Percentiles rank a stretch among this genome's conserved stretches.
phyloP scores from a whole-genome alignment of 2,888 invertebrate species.

The Caenorhabditis macrosperma region DNA sequence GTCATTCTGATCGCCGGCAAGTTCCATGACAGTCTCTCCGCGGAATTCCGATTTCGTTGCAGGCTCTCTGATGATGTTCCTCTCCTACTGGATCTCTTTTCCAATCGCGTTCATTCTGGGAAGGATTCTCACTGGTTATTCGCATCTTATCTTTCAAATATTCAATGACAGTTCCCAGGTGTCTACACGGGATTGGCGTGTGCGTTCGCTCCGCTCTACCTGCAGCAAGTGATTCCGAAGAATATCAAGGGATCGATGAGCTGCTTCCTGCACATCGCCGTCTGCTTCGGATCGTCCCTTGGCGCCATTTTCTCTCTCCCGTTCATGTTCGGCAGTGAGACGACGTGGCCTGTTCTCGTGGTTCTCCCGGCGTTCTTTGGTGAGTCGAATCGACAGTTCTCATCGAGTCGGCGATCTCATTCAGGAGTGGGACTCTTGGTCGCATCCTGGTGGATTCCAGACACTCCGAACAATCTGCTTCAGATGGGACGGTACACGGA shows the following conservation, averaged over 20 bases:
- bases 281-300: conserved; percentile 74
- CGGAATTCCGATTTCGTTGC: neutral
- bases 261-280: conserved; percentile 76
- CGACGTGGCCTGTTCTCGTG: conserved; percentile 72
- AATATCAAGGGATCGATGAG: conserved; percentile 73
- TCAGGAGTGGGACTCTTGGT: conserved; percentile 43
- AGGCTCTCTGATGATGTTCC: conserved; percentile 55
- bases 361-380: conserved; percentile 68
- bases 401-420: neutral
- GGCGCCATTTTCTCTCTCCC: conserved; percentile 75
- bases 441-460: conserved; percentile 65
- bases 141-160: neutral
- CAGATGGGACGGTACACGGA: conserved; percentile 64
- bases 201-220: conserved; percentile 72
- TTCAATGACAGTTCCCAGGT: conserved; percentile 35
- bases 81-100: conserved; percentile 60
- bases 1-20: conserved; percentile 52
- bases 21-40: neutral
- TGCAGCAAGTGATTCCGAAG: conserved; percentile 75
- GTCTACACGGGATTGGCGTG: conserved; percentile 71
- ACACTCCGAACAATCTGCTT: conserved; percentile 74
- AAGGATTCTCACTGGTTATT: conserved; percentile 57
- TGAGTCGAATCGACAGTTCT: neutral
- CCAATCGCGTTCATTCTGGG: conserved; percentile 65
- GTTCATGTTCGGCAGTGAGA: conserved; percentile 69